Conservation (phyloP, 2,797 vertebrate species). For the Sebastes wilsoni region DNA sequence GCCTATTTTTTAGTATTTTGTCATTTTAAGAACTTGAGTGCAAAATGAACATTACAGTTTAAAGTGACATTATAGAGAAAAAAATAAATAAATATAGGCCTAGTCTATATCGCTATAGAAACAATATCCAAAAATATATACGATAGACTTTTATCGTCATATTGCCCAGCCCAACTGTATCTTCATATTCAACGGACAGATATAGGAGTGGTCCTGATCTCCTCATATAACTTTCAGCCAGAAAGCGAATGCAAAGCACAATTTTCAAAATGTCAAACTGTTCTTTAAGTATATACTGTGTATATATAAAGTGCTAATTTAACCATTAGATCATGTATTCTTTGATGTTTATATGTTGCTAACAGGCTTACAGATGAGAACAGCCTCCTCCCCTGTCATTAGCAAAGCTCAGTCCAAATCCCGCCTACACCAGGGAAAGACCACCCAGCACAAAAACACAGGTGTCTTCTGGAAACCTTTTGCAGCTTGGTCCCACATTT, state of each 20-base stretch:
- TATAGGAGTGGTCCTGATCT: not conserved
- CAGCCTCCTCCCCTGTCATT: conserved; percentile 76
- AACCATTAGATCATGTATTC: not conserved
- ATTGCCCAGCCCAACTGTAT: too few species aligned
- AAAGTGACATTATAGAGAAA: too few species aligned
- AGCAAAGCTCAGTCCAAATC: conserved; percentile 79
- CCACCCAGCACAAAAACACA: conserved; percentile 73
- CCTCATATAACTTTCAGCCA: not conserved
- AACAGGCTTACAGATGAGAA: conserved; percentile 83
- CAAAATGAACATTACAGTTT: too few species aligned
- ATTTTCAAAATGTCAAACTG: not conserved
- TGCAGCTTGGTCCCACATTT: not conserved
- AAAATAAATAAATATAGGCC: too few species aligned
- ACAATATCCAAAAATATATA: too few species aligned
- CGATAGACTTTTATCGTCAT: too few species aligned
- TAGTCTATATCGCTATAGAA: too few species aligned
- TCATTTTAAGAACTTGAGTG: too few species aligned
- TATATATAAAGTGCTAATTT: not conserved
- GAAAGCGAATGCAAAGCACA: not conserved
- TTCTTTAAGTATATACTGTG: not conserved
- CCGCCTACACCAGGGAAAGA: conserved; percentile 72
- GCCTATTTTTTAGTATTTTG: rapidly evolving
- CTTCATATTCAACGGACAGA: not conserved
- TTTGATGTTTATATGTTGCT: conserved; percentile 63
- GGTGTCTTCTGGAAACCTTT: conserved; percentile 70